A percentile compares a stretch with the other conserved stretches of the same genome.
Evolutionary conservation across 2,797 vertebrate genomes (phyloP).

Genomic region (Sebastes kiyomatsui): DNA sequence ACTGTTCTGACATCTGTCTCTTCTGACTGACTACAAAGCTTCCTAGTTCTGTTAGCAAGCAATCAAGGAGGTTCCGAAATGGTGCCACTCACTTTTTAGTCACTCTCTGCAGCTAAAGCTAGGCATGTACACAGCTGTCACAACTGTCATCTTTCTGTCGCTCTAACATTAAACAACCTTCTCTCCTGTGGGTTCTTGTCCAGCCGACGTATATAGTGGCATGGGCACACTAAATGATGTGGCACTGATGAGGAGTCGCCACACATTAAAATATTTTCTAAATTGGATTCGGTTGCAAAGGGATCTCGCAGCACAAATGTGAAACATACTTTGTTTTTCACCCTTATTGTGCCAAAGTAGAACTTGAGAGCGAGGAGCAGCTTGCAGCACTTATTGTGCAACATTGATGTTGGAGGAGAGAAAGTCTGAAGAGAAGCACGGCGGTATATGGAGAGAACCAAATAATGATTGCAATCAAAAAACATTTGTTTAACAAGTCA

Average conservation of each 20-base stretch:
- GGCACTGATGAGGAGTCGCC: constrained; percentile 1
- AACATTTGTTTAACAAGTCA: not conserved
- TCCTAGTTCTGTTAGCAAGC: constrained; percentile 15
- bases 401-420: not conserved
- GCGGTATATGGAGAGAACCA: not conserved
- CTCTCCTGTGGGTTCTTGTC: constrained; percentile 25
- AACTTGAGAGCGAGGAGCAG: constrained; percentile 44
- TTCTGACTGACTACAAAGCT: constrained; percentile 12
- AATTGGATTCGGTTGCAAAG: constrained; percentile 22
- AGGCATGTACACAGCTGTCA: constrained; percentile 32
- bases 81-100: constrained; percentile 34
- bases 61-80: constrained; percentile 28
- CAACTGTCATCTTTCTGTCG: constrained; percentile 27
- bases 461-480: constrained; percentile 14
- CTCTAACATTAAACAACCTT: constrained; percentile 22
- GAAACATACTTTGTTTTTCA: constrained; percentile 49
- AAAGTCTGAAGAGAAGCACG: not conserved
- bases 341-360: constrained; percentile 24
- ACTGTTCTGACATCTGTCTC: constrained; percentile 38
- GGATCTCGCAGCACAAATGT: constrained; percentile 37
- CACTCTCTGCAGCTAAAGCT: constrained; percentile 23
- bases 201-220: not conserved
- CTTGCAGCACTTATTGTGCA: constrained; percentile 36
- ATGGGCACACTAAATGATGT: constrained; percentile 4
- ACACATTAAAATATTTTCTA: constrained; percentile 10